A percentile compares a stretch with the other conserved stretches of the same genome.
Conservation (phyloP, 2,888 invertebrate genomes). For the Diadromus collaris region DNA sequence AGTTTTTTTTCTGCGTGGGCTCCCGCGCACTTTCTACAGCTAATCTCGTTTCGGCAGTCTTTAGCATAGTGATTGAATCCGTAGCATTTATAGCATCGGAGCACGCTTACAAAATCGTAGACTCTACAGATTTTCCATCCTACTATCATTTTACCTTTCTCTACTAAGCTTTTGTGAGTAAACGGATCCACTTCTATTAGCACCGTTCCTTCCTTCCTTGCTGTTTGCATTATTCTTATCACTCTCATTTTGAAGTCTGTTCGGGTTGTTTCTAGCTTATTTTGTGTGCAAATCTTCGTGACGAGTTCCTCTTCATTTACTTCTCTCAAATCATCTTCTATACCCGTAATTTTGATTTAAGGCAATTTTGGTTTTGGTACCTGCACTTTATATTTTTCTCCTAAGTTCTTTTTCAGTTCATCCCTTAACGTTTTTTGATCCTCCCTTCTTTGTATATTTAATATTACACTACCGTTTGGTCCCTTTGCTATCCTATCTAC, state of each 20-base stretch:
- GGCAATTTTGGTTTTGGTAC: constrained; percentile 34
- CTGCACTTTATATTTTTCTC: constrained; percentile 33
- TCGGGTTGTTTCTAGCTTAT: not conserved
- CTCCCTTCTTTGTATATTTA: not conserved
- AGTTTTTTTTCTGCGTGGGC: constrained; percentile 38
- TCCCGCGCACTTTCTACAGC: constrained; percentile 47
- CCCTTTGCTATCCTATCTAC: no score
- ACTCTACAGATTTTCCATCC: constrained; percentile 46
- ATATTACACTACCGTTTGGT: no score
- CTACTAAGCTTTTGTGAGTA: constrained; percentile 14
- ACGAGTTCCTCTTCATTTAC: constrained; percentile 29
- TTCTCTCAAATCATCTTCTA: constrained; percentile 24
- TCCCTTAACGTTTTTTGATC: constrained; percentile 1
- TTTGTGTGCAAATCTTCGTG: constrained; percentile 31
- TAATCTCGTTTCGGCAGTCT: constrained; percentile 39
- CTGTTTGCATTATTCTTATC: not conserved
- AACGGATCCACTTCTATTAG: constrained; percentile 29
- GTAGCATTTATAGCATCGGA: constrained; percentile 46
- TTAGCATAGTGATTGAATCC: constrained; percentile 48
- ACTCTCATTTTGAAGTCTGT: constrained; percentile 1
- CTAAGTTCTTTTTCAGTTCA: constrained; percentile 32
- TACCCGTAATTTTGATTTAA: constrained; percentile 38
- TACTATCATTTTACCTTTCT: constrained; percentile 38
- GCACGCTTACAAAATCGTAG: constrained; percentile 29
- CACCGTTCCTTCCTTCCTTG: not conserved